phyloP scores from a whole-genome alignment of 2,888 invertebrate species.

The Heteropelma amictum region DNA sequence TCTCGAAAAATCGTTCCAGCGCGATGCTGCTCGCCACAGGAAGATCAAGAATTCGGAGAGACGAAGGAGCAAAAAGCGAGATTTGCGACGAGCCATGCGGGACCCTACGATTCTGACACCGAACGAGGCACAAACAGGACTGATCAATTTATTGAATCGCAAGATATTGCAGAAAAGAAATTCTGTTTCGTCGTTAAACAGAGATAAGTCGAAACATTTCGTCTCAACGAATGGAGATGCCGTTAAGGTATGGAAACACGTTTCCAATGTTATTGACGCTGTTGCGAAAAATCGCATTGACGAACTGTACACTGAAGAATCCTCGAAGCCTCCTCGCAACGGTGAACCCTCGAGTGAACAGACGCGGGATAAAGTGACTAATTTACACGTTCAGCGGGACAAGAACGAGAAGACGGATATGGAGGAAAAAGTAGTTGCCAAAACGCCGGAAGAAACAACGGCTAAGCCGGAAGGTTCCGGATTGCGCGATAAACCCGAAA shows the following conservation, averaged over 20 bases:
- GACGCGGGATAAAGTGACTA: not conserved
- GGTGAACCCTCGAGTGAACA: not conserved
- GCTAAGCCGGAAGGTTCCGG: not conserved
- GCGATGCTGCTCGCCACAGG: slow-evolving; percentile 62
- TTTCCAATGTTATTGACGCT: slow-evolving; percentile 66
- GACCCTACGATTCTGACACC: slow-evolving; percentile 48
- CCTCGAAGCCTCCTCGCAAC: not conserved
- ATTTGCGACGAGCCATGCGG: slow-evolving; percentile 27
- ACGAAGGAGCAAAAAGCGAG: slow-evolving; percentile 48
- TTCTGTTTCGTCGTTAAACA: slow-evolving; percentile 40
- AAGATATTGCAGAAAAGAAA: slow-evolving; percentile 5
- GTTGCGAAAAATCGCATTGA: slow-evolving; percentile 61
- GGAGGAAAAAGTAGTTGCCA: not conserved
- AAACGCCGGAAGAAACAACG: slow-evolving; percentile 9
- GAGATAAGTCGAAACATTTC: slow-evolving; percentile 10
- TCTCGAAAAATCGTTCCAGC: slow-evolving; percentile 69
- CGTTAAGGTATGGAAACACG: slow-evolving; percentile 59
- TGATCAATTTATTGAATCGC: slow-evolving; percentile 24
- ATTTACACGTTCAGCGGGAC: not conserved
- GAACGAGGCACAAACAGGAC: slow-evolving; percentile 60
- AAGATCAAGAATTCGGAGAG: slow-evolving; percentile 51
- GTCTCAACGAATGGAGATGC: not conserved
- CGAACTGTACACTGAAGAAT: slow-evolving; percentile 12
- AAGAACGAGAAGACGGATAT: not conserved
- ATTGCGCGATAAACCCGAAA: not conserved